phyloP scores from a whole-genome alignment of 2,888 invertebrate genomes.

The Pinctada fucata region DNA sequence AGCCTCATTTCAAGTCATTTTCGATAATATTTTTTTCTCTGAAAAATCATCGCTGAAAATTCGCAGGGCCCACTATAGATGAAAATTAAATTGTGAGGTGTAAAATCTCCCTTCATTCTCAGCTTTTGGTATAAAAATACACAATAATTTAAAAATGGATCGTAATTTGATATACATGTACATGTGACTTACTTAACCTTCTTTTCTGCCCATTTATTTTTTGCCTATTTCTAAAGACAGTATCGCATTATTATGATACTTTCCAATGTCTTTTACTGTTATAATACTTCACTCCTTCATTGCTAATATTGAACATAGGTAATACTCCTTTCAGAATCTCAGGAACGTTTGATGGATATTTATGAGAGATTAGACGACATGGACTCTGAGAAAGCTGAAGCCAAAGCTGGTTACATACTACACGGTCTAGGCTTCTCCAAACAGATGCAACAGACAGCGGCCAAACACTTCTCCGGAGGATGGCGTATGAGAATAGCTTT shows the following conservation, averaged over 20 bases:
- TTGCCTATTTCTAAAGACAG: background rate
- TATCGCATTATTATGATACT: background rate
- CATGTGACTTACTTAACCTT: too few relatives aligned
- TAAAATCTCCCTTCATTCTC: too few relatives aligned
- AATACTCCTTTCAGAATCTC: conserved; percentile 82
- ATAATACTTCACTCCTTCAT: conserved; percentile 18
- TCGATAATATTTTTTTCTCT: background rate
- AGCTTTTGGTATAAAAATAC: too few relatives aligned
- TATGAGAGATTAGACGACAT: conserved; percentile 98
- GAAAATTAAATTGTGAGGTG: too few relatives aligned
- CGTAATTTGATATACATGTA: too few relatives aligned
- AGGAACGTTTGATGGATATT: conserved; percentile 97
- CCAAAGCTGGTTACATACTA: conserved; percentile 94
- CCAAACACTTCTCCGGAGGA: conserved; percentile 78
- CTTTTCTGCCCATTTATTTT: too few relatives aligned
- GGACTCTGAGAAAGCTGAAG: conserved; percentile 95
- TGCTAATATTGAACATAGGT: too few relatives aligned
- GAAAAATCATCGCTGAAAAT: background rate
- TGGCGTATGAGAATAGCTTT: conserved; percentile 83
- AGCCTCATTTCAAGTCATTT: background rate
- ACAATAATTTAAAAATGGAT: too few relatives aligned
- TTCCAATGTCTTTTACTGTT: background rate
- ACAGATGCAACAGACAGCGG: conserved; percentile 81
- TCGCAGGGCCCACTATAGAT: too few relatives aligned
- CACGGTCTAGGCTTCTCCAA: conserved; percentile 96